These are phyloP conservation scores for Spheniscus humboldti DNA, from an alignment of 2,797 vertebrate species.

Conservation along the genomic window DNA sequence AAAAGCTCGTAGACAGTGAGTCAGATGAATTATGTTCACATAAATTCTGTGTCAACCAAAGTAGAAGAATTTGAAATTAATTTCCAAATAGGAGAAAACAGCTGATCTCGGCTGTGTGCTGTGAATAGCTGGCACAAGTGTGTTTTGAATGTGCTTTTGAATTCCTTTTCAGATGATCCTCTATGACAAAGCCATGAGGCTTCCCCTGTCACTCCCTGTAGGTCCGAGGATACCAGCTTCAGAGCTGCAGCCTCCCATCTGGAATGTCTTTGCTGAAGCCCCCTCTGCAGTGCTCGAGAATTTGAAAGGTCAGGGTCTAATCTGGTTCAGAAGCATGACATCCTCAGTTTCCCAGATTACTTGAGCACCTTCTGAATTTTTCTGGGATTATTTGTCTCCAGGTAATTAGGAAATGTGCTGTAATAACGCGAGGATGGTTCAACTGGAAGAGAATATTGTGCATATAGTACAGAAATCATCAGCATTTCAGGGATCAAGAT, in stretches of 20 bases:
- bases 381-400: neutral
- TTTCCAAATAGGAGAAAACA: neutral
- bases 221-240: neutral
- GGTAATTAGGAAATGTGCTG: neutral
- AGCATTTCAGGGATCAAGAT: neutral
- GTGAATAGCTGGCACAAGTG: neutral
- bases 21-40: neutral
- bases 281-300: conserved; percentile 29
- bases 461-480: neutral
- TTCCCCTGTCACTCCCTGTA: conserved; percentile 38
- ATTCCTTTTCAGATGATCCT: conserved; percentile 44
- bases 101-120: neutral
- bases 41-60: neutral
- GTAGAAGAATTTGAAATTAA: neutral
- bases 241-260: conserved; percentile 35
- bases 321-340: neutral
- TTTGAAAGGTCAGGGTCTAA: conserved; percentile 54
- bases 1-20: neutral
- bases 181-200: conserved; percentile 20
- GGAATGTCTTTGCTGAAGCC: conserved; percentile 58
- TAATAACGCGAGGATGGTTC: neutral
- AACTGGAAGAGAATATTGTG: neutral
- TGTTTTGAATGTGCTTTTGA: conserved; percentile 12
- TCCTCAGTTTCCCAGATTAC: neutral
- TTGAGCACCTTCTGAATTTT: neutral